Evolutionary conservation across 2,888 invertebrate genomes (phyloP).

Genomic region (Cerastis leucographa): DNA sequence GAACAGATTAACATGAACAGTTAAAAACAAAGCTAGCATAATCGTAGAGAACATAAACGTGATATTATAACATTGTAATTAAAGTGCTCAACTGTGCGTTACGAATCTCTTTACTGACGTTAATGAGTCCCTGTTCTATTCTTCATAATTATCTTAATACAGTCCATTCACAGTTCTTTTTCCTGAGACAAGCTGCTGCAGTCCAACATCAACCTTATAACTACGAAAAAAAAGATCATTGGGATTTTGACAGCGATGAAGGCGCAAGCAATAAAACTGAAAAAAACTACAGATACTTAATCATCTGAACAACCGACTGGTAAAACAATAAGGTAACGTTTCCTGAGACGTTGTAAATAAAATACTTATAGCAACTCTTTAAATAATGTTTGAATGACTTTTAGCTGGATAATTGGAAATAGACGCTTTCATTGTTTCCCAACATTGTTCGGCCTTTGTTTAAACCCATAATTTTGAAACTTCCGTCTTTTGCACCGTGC

Average conservation of each 20-base stretch:
- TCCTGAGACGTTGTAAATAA: background rate
- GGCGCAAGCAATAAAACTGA: background rate
- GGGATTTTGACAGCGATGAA: background rate
- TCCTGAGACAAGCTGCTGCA: background rate
- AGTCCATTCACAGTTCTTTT: background rate
- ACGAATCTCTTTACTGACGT: slow-evolving; percentile 2
- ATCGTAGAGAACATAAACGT: background rate
- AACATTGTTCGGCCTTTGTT: no score
- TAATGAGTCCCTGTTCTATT: background rate
- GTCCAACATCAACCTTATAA: background rate
- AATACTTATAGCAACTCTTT: background rate
- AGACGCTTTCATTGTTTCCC: background rate
- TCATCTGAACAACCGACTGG: background rate
- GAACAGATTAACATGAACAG: background rate
- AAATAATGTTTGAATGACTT: background rate
- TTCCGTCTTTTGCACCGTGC: no score
- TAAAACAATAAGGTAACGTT: background rate
- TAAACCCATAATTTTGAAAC: background rate
- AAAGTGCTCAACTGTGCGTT: background rate
- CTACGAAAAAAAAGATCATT: background rate
- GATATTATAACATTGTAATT: background rate
- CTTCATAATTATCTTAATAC: background rate
- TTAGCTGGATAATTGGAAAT: background rate
- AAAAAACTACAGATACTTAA: background rate
- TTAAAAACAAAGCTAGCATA: background rate